Base-by-base conservation (phyloP, 2,888 invertebrate species). In the Bugula neritina region DNA sequence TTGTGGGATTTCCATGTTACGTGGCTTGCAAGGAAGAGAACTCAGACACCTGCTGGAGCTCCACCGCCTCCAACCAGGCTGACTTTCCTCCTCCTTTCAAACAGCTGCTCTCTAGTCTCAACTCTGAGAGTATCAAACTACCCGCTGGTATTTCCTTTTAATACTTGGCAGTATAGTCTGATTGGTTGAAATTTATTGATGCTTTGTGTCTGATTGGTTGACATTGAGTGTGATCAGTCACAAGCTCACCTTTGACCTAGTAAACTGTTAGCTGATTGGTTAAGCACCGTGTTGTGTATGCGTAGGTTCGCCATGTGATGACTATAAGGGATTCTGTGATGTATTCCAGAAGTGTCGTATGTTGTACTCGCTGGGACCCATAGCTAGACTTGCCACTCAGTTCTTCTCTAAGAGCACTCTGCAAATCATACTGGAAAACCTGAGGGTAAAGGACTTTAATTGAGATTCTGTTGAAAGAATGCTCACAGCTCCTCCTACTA, bases 271-370 rank as follows among this genome's bases (percentile, higher is more conserved):
- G n/a, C n/a, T n/a, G n/a, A n/a, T n/a, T n/a, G n/a, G n/a, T n/a
- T n/a, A n/a, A n/a, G n/a, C n/a, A n/a, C n/a, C n/a, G n/a, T n/a
- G n/a, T n/a, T n/a, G n/a, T n/a, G n/a, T n/a, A n/a, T n/a, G n/a
- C 10, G 31, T 95, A 0, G 95, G 99, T 25, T 94, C 95, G 71
- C 97, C 98, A 0, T 99, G 99, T 85, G 94, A 98, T 85, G 94
- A 98, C 85, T 98, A 94, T 87, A 83, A 81, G 89, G 97, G 98
- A 72, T 99, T 98, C 86, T 99, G 99, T 87, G 98, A 99, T 87
- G 97, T 98, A 75, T 98, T 98, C 87, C 90, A 94, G 71, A 96
- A 94, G 85, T 99, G 98, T 84, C 90, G 97, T 78, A 93, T 94
- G 10, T 94, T 84, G 17, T 25, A 63, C 27, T 13, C 29, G 13